Percentiles rank a stretch among this genome's conserved stretches.
Conservation (phyloP, 1,140 invertebrate genomes). For the Teleogryllus occipitalis region DNA sequence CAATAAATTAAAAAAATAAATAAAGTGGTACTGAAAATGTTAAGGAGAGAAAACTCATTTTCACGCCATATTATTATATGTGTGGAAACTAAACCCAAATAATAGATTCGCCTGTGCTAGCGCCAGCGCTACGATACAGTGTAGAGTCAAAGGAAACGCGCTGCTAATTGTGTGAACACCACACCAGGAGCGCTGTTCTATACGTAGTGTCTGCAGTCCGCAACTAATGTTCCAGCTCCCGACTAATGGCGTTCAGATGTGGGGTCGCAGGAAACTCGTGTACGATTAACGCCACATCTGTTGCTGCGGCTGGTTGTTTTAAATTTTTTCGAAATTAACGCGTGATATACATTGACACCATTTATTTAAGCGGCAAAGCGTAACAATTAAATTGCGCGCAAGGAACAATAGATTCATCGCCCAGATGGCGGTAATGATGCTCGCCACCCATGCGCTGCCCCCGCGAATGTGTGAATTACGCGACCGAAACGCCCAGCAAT, state of each 20-base stretch:
- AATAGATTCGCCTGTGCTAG: no score
- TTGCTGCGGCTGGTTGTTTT: background rate
- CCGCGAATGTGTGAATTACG: background rate
- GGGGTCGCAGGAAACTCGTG: background rate
- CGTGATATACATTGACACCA: background rate
- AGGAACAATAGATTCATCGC: slow-evolving; percentile 1
- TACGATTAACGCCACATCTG: background rate
- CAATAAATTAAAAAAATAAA: no score
- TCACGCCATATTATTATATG: no score
- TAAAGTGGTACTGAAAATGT: no score
- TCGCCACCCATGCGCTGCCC: background rate
- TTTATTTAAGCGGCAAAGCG: background rate
- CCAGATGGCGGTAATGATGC: background rate
- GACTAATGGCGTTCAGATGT: background rate
- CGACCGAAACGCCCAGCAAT: background rate
- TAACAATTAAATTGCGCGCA: background rate
- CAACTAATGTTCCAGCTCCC: background rate
- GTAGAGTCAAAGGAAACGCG: no score
- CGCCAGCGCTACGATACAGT: no score
- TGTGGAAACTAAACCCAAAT: no score
- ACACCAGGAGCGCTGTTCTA: background rate
- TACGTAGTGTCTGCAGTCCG: background rate
- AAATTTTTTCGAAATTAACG: background rate
- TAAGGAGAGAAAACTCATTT: no score
- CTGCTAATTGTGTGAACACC: no score